A percentile compares a stretch with the other conserved stretches of the same genome.
phyloP scores from a whole-genome alignment of 2,113 vertebrate species.

The Rhinolophus sinicus region DNA sequence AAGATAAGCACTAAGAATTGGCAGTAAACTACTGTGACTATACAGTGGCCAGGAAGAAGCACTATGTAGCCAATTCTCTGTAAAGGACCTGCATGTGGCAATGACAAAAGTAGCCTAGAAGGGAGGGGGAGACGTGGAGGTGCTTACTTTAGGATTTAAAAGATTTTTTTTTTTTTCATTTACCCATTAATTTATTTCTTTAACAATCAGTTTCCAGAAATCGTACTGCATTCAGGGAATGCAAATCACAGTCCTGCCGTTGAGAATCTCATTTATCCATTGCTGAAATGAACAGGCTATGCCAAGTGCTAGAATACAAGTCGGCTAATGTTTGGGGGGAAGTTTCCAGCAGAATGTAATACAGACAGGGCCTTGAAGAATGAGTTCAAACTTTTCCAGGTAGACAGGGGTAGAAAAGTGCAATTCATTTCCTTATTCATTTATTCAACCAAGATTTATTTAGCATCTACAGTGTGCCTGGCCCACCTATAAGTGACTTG shows the following conservation, averaged over 20 bases:
- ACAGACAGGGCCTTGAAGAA: not conserved
- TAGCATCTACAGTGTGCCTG: not conserved
- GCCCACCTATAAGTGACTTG: not conserved
- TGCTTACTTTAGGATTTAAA: not conserved
- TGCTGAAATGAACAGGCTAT: not conserved
- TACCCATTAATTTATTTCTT: not conserved
- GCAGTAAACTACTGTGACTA: not conserved
- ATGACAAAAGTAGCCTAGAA: not conserved
- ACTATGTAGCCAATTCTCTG: not conserved
- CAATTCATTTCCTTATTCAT: not conserved
- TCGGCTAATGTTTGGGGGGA: not conserved
- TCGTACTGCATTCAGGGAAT: not conserved
- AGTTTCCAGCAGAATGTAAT: not conserved
- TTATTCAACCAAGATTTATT: not conserved
- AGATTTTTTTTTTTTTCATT: not conserved
- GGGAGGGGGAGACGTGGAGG: not conserved
- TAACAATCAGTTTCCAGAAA: not conserved
- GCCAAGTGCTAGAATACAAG: not conserved
- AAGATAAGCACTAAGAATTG: not conserved
- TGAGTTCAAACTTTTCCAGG: not conserved
- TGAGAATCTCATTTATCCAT: not conserved
- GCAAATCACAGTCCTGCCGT: not conserved
- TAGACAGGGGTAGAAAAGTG: not conserved
- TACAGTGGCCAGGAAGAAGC: not conserved
- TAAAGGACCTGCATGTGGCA: not conserved